Base-by-base conservation (phyloP, 2,888 invertebrate genomes). In the Mimas tiliae region DNA sequence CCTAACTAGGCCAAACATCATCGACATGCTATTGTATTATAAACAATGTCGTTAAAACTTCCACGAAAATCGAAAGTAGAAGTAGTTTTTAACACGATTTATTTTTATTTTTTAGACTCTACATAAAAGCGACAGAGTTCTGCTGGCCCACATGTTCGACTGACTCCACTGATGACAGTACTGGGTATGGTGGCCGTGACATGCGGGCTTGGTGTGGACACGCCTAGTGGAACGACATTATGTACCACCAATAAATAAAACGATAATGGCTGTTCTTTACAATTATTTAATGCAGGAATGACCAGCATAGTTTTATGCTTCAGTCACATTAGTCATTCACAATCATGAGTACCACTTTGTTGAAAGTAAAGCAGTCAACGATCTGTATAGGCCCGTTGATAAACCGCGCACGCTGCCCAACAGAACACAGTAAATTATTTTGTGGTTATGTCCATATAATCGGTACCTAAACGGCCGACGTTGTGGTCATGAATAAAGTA, bases 401-500 rank as follows among this genome's bases (percentile, higher is more conserved):
- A 58, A 9, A 58, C 38, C 58, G 50, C 50, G 0, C 1, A 14
- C 33, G 8, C 51, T 53, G 16, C 8, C 34, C 7, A n/a, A 42
- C 38, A 11, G 42, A 42, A 67, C 64, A 69, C 69, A 72, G 72
- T 71, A 51, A 69, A 70, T 71, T 69, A 69, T 65, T 74, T 66
- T 72, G 70, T 67, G 70, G 81, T 70, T 78, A 79, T 83, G 78
- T 87, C 87, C 84, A 85, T 74, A 76, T 74, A 77, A 78, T 73
- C 70, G 72, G 70, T 78, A 77, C 71, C 81, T 88, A 90, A 91
- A 86, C 85, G 88, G 73, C 82, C 78, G 84, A 76, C 85, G 78
- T 85, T 74, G 80, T 75, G 82, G 85, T 87, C 90, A 91, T 93
- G 90, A 93, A 93, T 93, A 91, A 92, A 83, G 86, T 83, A 93